phyloP scores from a whole-genome alignment of 2,888 invertebrate genomes.

The Argynnis bischoffii region DNA sequence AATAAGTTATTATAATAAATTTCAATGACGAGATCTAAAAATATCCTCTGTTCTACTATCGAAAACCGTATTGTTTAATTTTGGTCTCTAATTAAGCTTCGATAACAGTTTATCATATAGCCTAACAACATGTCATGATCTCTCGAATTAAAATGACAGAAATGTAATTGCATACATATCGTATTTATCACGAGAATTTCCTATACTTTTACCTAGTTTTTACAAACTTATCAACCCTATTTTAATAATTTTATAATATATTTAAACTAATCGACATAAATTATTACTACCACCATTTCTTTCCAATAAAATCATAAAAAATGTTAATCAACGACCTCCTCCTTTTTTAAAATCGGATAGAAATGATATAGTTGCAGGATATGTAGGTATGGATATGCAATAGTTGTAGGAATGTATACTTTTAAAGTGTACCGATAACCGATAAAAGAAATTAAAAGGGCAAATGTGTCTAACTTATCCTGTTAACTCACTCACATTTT shows the following conservation, averaged over 20 bases:
- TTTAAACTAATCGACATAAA: too few species aligned
- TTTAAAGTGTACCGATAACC: slow-evolving; percentile 51
- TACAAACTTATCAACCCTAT: neutral
- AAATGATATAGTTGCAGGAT: neutral
- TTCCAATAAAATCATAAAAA: neutral
- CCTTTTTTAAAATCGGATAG: neutral
- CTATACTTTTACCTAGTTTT: neutral
- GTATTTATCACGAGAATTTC: slow-evolving; percentile 15
- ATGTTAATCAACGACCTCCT: too few species aligned
- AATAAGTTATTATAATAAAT: too few species aligned
- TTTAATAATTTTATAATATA: neutral
- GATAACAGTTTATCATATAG: slow-evolving; percentile 33
- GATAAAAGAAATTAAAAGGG: slow-evolving; percentile 56
- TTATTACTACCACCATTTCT: too few species aligned
- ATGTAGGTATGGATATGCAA: too few species aligned
- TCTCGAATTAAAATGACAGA: slow-evolving; percentile 30
- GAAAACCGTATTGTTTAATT: slow-evolving; percentile 24
- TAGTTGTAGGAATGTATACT: neutral
- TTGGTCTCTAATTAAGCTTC: slow-evolving; percentile 25
- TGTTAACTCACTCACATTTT: slow-evolving; percentile 69
- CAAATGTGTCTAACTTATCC: slow-evolving; percentile 54
- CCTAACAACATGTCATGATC: slow-evolving; percentile 27
- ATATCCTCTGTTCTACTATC: neutral
- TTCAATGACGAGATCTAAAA: too few species aligned
- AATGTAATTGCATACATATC: slow-evolving; percentile 7